Base-by-base conservation (phyloP, 2,113 vertebrate genomes). In the Xiphophorus couchianus region DNA sequence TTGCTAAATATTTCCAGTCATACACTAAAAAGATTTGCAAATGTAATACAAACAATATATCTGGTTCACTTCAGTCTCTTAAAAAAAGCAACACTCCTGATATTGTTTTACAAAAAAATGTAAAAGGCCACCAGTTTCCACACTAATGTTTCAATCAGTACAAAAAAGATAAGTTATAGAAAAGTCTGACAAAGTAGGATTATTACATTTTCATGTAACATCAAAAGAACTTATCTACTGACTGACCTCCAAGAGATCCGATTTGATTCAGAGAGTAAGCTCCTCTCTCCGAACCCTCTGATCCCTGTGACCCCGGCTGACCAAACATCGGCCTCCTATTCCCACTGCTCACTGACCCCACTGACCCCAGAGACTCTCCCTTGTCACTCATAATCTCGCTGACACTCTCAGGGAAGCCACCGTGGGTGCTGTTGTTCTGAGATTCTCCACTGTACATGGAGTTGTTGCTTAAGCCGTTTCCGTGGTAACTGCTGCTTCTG, bases 371-470 rank as follows among this genome's bases (percentile, higher is more conserved):
- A 37, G 88, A 91, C 69, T 77, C 89, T 3, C 66, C 73, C 39
- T 72, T 78, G 58, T 89, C 82, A 73, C 91, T 90, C 15, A 78
- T 64, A 44, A 84, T 35, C 58, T 92, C 90, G 79, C 90, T 82
- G 7, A 83, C 19, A 42, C 86, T 85, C 44, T 29, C 58, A 0
- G 84, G 86, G 13, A 61, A 69, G 28, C 71, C 64, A 31, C 76
- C 62, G 5, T 64, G 71, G 63, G 86, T 88, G 19, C 74, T 33
- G n/a, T 80, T 84, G 82, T 80, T 85, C 64, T 75, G 72, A 30
- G 83, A 88, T n/a, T 64, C 30, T 22, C 64, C 61, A 35, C 86
- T 80, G 29, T 64, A 63, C 68, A 63, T 17, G 17, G 66, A 72
- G 77, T 84, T 79, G 78, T 81, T 70, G 72, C 74, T 76, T 66